These are phyloP conservation scores for Chaetophractus vellerosus DNA, from an alignment of 2,797 vertebrate genomes.

Conservation along the genomic window DNA sequence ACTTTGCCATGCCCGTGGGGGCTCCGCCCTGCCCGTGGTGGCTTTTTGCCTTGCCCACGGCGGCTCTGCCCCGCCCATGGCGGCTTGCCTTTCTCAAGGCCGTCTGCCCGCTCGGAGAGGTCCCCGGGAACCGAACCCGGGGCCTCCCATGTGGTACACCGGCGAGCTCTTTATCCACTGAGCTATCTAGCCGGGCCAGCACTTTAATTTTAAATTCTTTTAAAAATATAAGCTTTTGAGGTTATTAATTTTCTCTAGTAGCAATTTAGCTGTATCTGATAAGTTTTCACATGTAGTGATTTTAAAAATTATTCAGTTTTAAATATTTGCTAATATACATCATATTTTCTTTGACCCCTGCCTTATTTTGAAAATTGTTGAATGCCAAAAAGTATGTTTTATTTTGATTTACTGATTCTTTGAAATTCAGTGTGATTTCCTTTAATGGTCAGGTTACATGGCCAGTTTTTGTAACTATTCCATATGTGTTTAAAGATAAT, in stretches of 20 bases:
- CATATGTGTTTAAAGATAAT: constrained; percentile 1
- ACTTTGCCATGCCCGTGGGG: no score
- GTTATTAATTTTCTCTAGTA: neutral
- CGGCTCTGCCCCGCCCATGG: no score
- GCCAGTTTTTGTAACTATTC: neutral
- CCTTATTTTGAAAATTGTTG: constrained; percentile 26
- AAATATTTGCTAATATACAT: neutral
- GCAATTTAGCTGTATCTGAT: constrained; percentile 5
- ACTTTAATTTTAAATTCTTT: no score
- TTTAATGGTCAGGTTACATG: neutral
- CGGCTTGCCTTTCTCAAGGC: no score
- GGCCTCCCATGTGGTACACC: no score
- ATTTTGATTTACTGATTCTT: neutral
- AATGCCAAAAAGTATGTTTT: neutral
- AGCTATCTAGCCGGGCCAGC: no score
- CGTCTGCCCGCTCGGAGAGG: no score
- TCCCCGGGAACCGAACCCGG: no score
- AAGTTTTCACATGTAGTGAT: neutral
- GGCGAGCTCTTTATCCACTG: no score
- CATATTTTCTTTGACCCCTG: neutral
- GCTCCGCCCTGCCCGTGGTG: no score
- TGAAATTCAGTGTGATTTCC: constrained; percentile 19
- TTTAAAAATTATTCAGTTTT: neutral
- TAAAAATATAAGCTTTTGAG: neutral
- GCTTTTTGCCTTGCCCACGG: no score